Base-by-base conservation (phyloP, 2,113 vertebrate genomes). In the Corvus cornix region DNA sequence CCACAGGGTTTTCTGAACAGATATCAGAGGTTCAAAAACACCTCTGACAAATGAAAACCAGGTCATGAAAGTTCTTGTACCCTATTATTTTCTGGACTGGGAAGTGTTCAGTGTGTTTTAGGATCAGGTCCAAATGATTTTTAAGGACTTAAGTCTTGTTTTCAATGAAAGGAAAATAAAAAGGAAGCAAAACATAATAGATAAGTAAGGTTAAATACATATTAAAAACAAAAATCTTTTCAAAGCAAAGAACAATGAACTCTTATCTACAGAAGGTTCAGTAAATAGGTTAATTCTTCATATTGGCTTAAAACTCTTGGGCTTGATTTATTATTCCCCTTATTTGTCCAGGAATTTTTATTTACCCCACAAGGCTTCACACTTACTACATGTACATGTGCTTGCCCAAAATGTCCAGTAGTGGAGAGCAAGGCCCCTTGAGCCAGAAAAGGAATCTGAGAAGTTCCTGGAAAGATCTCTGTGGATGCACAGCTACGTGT, bases 121-220 rank as follows among this genome's bases (percentile, higher is more conserved):
- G 93, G 95, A 94, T 63, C 48, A 44, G 90, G 75, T 96, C 96
- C 95, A 95, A 96, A 93, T 76, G 68, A 66, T 62, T 94, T 95
- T 85, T 44, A 95, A 91, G 51, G n/a, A 80, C 23, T 80, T 92
- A 62, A 37, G 31, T 59, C 82, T 80, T 75, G 77, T 90, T 95
- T 96, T 96, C 93, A 95, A 95, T 95, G 60, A 88, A 96, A 93
- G 94, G 89, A 95, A 96, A 96, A 95, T 73, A 93, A 88, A 94
- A 88, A 95, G 95, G 95, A 96, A 96, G 90, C 75, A 86, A 91
- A 86, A 14, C 66, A 84, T 86, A 93, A 75, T 27, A 94, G 96
- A 67, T 94, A 95, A 93, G 87, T 80, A 79, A 83, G 35, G 56
- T 33, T 90, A 70, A 91, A 73, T 66, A 87, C 72, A 23, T 51